phyloP scores from a whole-genome alignment of 2,797 vertebrate species.

The Corythornis leucogaster region DNA sequence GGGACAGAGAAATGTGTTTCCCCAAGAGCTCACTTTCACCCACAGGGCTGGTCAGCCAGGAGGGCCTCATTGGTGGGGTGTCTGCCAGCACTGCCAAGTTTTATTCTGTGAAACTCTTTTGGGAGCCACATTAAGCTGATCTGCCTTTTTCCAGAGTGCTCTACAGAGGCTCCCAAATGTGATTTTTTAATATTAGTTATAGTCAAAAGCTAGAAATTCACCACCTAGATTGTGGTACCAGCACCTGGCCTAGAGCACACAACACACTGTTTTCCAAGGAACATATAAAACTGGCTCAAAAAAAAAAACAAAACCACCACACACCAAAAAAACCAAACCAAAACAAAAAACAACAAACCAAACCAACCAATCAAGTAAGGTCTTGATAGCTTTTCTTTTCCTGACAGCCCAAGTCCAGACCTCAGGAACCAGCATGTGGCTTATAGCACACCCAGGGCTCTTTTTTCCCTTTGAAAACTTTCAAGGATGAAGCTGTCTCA shows the following conservation, averaged over 20 bases:
- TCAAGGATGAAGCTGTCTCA: background rate
- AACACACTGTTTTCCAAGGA: background rate
- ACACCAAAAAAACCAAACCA: background rate
- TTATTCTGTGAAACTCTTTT: background rate
- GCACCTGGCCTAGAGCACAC: background rate
- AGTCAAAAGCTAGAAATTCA: background rate
- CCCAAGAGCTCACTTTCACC: background rate
- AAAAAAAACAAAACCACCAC: background rate
- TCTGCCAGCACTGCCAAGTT: background rate
- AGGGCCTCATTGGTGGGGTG: background rate
- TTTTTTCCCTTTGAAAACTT: background rate
- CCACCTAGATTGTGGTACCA: background rate
- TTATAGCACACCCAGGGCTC: background rate
- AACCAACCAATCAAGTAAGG: background rate
- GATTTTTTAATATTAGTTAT: background rate
- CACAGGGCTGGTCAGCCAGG: background rate
- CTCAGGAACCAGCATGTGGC: background rate
- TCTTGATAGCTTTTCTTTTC: background rate
- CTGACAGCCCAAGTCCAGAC: background rate
- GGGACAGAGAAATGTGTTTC: background rate
- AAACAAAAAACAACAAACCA: background rate
- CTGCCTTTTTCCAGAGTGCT: background rate
- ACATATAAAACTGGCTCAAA: background rate
- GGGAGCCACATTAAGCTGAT: background rate
- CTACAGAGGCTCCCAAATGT: background rate